Evolutionary conservation across 2,113 vertebrate species (phyloP), one percentile per base, ranked within the genome.

Genomic region (Hippotragus niger): DNA sequence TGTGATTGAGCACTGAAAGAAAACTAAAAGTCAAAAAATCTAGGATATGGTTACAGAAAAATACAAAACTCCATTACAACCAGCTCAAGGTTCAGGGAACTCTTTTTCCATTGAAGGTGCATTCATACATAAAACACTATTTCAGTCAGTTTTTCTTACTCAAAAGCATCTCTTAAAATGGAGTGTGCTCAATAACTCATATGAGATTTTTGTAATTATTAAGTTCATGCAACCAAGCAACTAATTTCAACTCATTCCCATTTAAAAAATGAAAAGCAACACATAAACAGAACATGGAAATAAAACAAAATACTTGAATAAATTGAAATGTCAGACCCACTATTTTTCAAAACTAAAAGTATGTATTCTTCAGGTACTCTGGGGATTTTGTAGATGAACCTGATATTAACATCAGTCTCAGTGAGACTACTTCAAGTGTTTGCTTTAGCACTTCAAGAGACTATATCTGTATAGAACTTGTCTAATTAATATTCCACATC

Each of bases 281-380:
- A 76, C 27, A 88, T 92, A 96, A 98, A 98, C 97, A 98, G 98
- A 98, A 96, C 98, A 97, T 98, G 95, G 74, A 97, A 98, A 97
- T 96, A 97, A 98, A 98, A 94, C 58, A 98, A 98, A 99, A 98
- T 36, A 31, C 86, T 98, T 99, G 95, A 98, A 98, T 98, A 36
- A 31, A 94, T 98, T 98, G 88, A 95, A 94, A 97, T 98, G 95
- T 94, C 4, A 21, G 94, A 98, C 97, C 88, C 55, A 96, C 84
- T 97, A 96, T 97, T 97, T 95, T 97, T 58, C 47, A 81, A 43
- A 95, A 95, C 27, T 84, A 94, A 50, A 96, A 97, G 74, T 97
- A 82, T 36, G 29, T 98, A 96, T 98, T 98, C 29, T 98, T 93
- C 40, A 55, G 74, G 12, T n/a, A 90, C n/a, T 95, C 16, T 16